Base-by-base conservation (phyloP, 2,888 invertebrate species). In the Spilarctia lutea region DNA sequence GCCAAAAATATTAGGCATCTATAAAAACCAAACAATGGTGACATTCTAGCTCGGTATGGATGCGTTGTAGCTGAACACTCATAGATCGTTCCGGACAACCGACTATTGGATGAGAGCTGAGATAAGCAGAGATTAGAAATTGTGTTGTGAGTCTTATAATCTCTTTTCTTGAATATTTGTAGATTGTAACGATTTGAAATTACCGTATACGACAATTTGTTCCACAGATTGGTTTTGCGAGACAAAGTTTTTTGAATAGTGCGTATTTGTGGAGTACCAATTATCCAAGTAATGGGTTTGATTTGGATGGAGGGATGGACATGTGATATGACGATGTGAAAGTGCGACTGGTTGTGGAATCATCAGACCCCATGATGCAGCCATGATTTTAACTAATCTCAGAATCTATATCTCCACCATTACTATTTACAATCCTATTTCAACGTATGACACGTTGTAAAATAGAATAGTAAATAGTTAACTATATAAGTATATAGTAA, bases 1-100 rank as follows among this genome's bases (percentile, higher is more conserved):
- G 11, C 45, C 45, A 68, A 68, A 68, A 68, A 68, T 45, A 68
- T 33, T 63, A 30, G 48, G 30, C 67, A 68, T 68, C 30, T 30
- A 27, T 42, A 30, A 48, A 68, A 68, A 68, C 13, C 60, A 7
- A 18, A 30, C 11, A 30, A 63, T 18, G 18, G 30, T 27, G 30
- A 16, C 16, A 27, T 60, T 60, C 6, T 7, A 63, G 30, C 60
- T 16, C 3, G 6, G 6, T 16, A 18, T 30, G 60, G 16, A 63
- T 63, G 18, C 16, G 27, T 63, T 63, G 60, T 6, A 63, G 27
- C 27, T 16, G 60, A 27, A 56, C 7, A 1, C 10, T 56, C 24
- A 13, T 3, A 24, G 52, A 52, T 6, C 48, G 48, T 20, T 6
- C 20, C 48, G 6, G 48, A 7, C 48, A 16, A 48, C 48, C 20